Percentiles rank a stretch among this genome's conserved stretches.
Evolutionary conservation across 2,888 invertebrate genomes (phyloP).

Genomic region (Athalia cordata): DNA sequence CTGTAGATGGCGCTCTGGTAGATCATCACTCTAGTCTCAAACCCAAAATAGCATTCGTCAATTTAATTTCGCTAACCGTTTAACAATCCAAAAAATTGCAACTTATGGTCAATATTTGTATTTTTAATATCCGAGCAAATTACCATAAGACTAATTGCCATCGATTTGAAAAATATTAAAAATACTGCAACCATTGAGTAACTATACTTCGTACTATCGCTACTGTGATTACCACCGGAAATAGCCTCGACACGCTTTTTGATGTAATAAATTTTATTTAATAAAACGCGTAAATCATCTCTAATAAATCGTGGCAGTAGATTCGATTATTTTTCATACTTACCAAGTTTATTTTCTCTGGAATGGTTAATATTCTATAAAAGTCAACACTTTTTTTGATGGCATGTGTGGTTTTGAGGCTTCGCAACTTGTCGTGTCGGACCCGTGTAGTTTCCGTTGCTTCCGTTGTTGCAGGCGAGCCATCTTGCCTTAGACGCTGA

Average conservation of each 20-base stretch:
- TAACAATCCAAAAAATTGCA: neutral
- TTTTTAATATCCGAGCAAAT: neutral
- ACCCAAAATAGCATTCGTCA: slow-evolving; percentile 32
- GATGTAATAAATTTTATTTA: neutral
- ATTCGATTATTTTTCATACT: neutral
- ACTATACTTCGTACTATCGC: too few species aligned
- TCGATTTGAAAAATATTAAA: slow-evolving; percentile 7
- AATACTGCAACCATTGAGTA: neutral
- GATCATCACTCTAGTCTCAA: slow-evolving; percentile 34
- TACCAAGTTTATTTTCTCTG: neutral
- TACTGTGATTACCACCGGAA: slow-evolving; percentile 29
- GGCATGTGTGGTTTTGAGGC: slow-evolving; percentile 55
- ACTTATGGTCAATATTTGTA: neutral
- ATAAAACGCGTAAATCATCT: neutral
- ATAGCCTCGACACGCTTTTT: slow-evolving; percentile 29
- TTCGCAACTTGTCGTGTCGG: slow-evolving; percentile 51
- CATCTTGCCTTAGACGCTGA: slow-evolving; percentile 61
- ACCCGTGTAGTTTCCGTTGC: slow-evolving; percentile 67
- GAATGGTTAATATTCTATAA: neutral
- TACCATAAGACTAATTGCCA: neutral
- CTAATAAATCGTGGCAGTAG: neutral
- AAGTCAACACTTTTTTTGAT: neutral
- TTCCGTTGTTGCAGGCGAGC: slow-evolving; percentile 52
- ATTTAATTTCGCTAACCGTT: neutral
- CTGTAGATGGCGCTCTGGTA: slow-evolving; percentile 65